These are phyloP conservation scores for Jordanella pulchra DNA, from an alignment of 2,797 vertebrate species.

Conservation along the genomic window DNA sequence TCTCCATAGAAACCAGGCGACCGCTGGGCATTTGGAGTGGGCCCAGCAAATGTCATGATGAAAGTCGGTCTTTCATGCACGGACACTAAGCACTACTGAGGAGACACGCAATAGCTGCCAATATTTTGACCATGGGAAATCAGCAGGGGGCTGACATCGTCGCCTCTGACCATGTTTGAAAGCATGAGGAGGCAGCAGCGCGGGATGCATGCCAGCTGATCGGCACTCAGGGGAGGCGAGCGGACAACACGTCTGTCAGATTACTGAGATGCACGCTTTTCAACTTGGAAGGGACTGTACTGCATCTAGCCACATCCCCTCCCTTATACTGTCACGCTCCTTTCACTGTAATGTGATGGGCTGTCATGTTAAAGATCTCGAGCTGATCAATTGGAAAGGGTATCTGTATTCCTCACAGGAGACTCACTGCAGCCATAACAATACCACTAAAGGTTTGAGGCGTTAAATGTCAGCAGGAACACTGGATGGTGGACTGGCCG, in stretches of 20 bases:
- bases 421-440: constrained; percentile 69
- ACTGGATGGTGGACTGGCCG: constrained; percentile 31
- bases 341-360: constrained; percentile 62
- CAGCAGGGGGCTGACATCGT: constrained; percentile 52
- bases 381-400: constrained; percentile 60
- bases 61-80: constrained; percentile 59
- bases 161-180: constrained; percentile 46
- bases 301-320: constrained; percentile 15
- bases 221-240: constrained; percentile 23
- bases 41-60: constrained; percentile 65
- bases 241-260: constrained; percentile 43
- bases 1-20: constrained; percentile 62
- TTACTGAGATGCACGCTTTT: constrained; percentile 36
- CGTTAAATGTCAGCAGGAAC: constrained; percentile 66
- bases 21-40: constrained; percentile 48
- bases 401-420: constrained; percentile 26
- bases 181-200: constrained; percentile 35
- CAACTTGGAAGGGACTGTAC: constrained; percentile 39
- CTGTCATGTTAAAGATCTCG: constrained; percentile 61
- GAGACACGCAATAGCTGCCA: constrained; percentile 57
- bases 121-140: constrained; percentile 56
- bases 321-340: constrained; percentile 51
- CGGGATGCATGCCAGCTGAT: constrained; percentile 41
- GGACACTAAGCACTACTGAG: constrained; percentile 48
- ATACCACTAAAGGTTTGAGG: constrained; percentile 66